Evolutionary conservation across 2,113 vertebrate genomes (phyloP).

Genomic region (Capra hircus): DNA sequence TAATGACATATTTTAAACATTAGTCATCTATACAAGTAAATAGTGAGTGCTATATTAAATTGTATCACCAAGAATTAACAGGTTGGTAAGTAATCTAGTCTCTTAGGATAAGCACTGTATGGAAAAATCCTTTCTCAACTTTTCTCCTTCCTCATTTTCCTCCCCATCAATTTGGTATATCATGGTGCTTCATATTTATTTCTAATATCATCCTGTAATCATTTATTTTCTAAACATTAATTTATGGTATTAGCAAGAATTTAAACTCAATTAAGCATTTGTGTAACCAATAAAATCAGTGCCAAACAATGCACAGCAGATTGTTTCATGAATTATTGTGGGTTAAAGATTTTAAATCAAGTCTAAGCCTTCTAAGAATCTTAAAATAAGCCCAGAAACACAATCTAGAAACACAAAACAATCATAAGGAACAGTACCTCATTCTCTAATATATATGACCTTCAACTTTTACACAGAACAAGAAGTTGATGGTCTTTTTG

Average conservation of each 20-base stretch:
- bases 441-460: not conserved
- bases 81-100: constrained; percentile 42
- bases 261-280: not conserved
- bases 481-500: not conserved
- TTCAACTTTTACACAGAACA: not conserved
- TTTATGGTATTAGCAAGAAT: not conserved
- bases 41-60: constrained; percentile 33
- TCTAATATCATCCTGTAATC: not conserved
- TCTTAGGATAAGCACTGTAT: not conserved
- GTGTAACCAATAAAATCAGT: not conserved
- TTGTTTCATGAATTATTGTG: not conserved
- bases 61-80: constrained; percentile 31
- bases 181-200: not conserved
- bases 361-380: not conserved
- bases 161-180: not conserved
- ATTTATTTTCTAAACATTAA: constrained; percentile 1
- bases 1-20: constrained; percentile 28
- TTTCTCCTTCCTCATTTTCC: not conserved
- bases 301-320: not conserved
- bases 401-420: not conserved
- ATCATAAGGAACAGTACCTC: not conserved
- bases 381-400: not conserved
- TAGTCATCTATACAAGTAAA: constrained; percentile 58
- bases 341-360: not conserved
- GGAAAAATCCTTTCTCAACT: constrained; percentile 16